Conservation (phyloP, 1,140 invertebrate species). For the Drosophila pseudoananassae region DNA sequence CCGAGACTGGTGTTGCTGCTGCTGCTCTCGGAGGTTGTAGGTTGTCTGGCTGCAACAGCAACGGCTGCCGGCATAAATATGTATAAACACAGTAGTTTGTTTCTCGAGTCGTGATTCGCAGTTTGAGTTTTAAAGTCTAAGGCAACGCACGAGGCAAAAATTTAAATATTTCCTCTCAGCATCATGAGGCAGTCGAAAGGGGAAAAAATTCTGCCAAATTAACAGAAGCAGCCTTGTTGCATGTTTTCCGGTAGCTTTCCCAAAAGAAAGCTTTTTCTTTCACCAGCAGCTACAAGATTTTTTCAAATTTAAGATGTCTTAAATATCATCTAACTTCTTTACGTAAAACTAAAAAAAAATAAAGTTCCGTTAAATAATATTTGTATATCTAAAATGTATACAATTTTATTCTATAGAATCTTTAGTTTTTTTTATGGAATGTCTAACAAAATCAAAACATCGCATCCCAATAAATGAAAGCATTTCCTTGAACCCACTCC, state of each 20-base stretch:
- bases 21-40: constrained; percentile 15
- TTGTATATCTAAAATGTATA: background rate
- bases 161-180: constrained; percentile 44
- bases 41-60: constrained; percentile 23
- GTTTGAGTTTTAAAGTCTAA: constrained; percentile 70
- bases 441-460: background rate
- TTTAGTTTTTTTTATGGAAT: background rate
- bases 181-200: background rate
- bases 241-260: constrained; percentile 10
- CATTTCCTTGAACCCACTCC: background rate
- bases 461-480: background rate
- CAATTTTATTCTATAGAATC: background rate
- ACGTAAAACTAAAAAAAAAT: background rate
- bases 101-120: constrained; percentile 76
- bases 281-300: background rate
- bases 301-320: background rate
- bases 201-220: constrained; percentile 38
- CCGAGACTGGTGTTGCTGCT: constrained; percentile 4
- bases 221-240: constrained; percentile 30
- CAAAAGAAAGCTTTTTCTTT: constrained; percentile 3
- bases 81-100: constrained; percentile 72
- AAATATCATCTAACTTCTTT: background rate
- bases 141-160: constrained; percentile 59
- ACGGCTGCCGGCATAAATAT: constrained; percentile 65
- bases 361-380: background rate